phyloP scores from a whole-genome alignment of 2,797 vertebrate genomes.

The Siniperca obscura region DNA sequence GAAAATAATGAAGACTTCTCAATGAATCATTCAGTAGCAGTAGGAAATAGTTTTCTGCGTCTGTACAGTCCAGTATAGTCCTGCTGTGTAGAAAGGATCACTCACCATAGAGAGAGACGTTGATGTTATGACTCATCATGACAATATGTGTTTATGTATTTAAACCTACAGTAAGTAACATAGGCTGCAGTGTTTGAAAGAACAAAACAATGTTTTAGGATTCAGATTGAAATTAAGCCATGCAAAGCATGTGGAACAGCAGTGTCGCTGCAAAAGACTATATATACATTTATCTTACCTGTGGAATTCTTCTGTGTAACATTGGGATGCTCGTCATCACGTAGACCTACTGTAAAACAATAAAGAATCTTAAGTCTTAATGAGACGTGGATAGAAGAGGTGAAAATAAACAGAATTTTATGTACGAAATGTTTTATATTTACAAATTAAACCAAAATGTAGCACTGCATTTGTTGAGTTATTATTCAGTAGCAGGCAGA shows the following conservation, averaged over 20 bases:
- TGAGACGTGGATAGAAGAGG: neutral
- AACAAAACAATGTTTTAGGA: neutral
- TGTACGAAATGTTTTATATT: neutral
- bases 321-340: accelerated
- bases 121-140: too few relatives aligned
- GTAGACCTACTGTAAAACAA: conserved; percentile 22
- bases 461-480: neutral
- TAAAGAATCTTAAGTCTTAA: neutral
- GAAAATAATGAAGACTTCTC: neutral
- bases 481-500: neutral
- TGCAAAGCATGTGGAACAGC: neutral
- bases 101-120: too few relatives aligned
- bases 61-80: neutral
- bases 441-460: neutral
- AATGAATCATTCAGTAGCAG: neutral
- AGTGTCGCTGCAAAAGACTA: accelerated
- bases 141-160: too few relatives aligned
- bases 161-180: too few relatives aligned
- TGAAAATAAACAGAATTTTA: neutral
- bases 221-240: neutral
- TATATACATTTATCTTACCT: conserved; percentile 24
- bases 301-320: neutral
- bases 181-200: too few relatives aligned
- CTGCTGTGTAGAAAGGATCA: neutral
- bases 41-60: neutral